Percentiles rank a stretch among this genome's conserved stretches.
Conservation (phyloP, 2,113 vertebrate species). For the Eubucco bourcierii region DNA sequence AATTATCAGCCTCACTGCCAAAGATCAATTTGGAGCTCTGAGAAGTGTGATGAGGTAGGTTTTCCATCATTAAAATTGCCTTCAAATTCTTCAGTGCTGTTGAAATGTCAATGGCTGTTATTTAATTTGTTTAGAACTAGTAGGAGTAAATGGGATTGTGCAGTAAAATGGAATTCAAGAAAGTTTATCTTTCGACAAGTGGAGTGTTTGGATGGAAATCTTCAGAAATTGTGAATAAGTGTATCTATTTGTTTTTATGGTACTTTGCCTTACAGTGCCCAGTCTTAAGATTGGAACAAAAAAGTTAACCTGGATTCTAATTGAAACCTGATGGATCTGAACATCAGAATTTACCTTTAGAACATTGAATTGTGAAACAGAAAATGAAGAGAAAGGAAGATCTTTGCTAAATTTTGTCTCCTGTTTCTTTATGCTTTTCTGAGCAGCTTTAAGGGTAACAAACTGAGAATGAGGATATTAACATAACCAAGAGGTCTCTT, state of each 20-base stretch:
- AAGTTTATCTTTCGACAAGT: slow-evolving; percentile 46
- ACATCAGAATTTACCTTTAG: background rate
- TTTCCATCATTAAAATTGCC: slow-evolving; percentile 66
- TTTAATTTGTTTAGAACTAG: slow-evolving; percentile 67
- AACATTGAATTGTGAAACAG: background rate
- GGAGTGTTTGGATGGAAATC: background rate
- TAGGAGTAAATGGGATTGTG: slow-evolving; percentile 46
- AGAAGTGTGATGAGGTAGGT: slow-evolving; percentile 57
- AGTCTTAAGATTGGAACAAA: background rate
- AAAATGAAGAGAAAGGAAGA: background rate
- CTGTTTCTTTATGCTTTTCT: background rate
- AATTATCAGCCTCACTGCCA: slow-evolving; percentile 60
- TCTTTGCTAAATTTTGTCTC: background rate
- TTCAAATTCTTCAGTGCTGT: slow-evolving; percentile 62
- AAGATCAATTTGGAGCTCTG: slow-evolving; percentile 54
- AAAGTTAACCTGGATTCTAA: background rate
- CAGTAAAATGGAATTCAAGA: slow-evolving; percentile 24
- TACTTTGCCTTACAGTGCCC: background rate
- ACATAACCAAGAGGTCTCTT: background rate
- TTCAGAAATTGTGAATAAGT: slow-evolving; percentile 3
- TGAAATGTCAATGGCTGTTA: slow-evolving; percentile 51
- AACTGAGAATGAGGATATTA: background rate
- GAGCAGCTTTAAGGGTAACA: background rate
- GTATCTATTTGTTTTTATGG: slow-evolving; percentile 1
- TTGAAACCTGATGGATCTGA: background rate